A percentile compares a stretch with the other conserved stretches of the same genome.
Conservation (phyloP, 2,888 invertebrate genomes). For the Sminthurides aquaticus region DNA sequence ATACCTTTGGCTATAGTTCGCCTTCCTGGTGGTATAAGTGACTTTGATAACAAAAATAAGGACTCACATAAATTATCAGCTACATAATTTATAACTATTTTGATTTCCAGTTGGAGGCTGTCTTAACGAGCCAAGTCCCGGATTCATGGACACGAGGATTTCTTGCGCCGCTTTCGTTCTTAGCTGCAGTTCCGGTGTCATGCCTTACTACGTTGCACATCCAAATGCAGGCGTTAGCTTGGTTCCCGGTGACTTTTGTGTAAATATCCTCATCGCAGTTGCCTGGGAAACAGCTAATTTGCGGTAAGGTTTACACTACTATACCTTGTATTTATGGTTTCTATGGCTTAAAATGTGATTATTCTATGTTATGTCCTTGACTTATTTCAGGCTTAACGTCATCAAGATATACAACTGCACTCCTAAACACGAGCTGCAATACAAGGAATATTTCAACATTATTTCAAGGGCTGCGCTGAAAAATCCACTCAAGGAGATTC, state of each 20-base stretch:
- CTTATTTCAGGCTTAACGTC: too few species aligned
- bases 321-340: too few species aligned
- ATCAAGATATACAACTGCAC: background rate
- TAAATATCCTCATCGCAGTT: background rate
- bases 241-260: background rate
- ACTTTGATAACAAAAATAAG: too few species aligned
- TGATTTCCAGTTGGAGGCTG: background rate
- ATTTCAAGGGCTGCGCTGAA: background rate
- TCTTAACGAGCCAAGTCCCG: background rate
- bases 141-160: background rate
- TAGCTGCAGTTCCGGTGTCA: background rate
- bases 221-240: background rate
- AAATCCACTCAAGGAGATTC: background rate
- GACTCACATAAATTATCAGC: too few species aligned
- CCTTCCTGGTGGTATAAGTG: background rate
- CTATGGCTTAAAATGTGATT: too few species aligned
- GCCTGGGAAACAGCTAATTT: background rate
- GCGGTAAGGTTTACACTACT: too few species aligned
- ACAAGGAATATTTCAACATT: background rate
- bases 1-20: background rate
- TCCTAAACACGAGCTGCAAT: background rate
- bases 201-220: background rate
- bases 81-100: too few species aligned
- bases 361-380: too few species aligned
- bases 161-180: background rate